Conservation (phyloP, 1,140 invertebrate species). For the Heliconius himera region DNA sequence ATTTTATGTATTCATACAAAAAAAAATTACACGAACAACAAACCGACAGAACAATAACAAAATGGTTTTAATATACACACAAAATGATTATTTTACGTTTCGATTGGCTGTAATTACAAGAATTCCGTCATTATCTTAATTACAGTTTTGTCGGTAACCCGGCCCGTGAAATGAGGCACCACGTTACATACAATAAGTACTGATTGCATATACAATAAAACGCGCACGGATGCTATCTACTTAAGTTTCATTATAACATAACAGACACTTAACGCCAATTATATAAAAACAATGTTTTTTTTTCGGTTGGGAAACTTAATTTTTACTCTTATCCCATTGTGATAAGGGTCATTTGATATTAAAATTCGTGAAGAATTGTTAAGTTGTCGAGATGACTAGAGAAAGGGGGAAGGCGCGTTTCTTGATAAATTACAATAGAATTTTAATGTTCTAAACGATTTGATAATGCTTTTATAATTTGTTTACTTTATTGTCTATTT, state of each 20-base stretch:
- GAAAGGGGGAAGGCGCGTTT: slow-evolving; percentile 69
- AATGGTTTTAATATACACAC: slow-evolving; percentile 21
- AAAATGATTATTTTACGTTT: slow-evolving; percentile 29
- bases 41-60: not conserved
- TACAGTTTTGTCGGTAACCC: slow-evolving; percentile 33
- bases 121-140: slow-evolving; percentile 35
- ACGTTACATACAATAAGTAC: slow-evolving; percentile 62
- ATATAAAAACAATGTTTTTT: slow-evolving; percentile 46
- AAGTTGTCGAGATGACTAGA: slow-evolving; percentile 52
- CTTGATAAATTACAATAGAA: slow-evolving; percentile 78
- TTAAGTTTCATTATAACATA: slow-evolving; percentile 76
- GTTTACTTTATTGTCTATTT: slow-evolving; percentile 77
- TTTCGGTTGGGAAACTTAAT: slow-evolving; percentile 24
- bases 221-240: slow-evolving; percentile 69
- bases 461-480: slow-evolving; percentile 78
- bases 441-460: slow-evolving; percentile 73
- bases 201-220: slow-evolving; percentile 68
- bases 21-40: not conserved
- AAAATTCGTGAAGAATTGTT: slow-evolving; percentile 26
- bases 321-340: not conserved
- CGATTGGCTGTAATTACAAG: slow-evolving; percentile 34
- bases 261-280: slow-evolving; percentile 79
- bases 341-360: slow-evolving; percentile 25
- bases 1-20: not conserved
- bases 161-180: slow-evolving; percentile 60